Conservation (phyloP, 2,113 vertebrate species). For the Hoplias malabaricus region DNA sequence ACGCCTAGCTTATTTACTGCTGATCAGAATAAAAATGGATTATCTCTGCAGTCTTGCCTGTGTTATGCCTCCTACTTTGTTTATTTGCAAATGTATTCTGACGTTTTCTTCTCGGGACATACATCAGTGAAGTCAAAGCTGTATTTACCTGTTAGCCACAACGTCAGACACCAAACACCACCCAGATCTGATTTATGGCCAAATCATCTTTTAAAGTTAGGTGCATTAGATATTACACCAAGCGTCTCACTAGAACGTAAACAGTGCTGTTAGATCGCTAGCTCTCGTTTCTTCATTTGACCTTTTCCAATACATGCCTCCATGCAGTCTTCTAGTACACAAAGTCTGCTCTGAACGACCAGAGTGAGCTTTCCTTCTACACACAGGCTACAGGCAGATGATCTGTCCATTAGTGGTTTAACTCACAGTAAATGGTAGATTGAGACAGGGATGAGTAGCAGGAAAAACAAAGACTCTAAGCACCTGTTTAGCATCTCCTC, state of each 20-base stretch:
- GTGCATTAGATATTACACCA: too few species aligned
- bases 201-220: too few species aligned
- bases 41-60: too few species aligned
- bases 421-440: constrained; percentile 12
- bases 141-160: too few species aligned
- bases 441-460: constrained; percentile 11
- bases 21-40: too few species aligned
- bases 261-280: not conserved
- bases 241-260: not conserved
- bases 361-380: constrained; percentile 2
- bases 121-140: too few species aligned
- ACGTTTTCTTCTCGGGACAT: too few species aligned
- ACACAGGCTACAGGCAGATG: constrained; percentile 29
- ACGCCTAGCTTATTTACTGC: too few species aligned
- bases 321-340: not conserved
- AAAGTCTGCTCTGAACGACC: not conserved
- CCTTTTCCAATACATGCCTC: not conserved
- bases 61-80: too few species aligned
- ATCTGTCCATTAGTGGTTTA: constrained; percentile 6
- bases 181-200: too few species aligned
- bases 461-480: constrained; percentile 24
- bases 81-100: too few species aligned
- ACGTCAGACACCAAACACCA: too few species aligned
- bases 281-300: not conserved
- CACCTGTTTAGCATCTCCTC: not conserved